Percentiles rank a stretch among this genome's conserved stretches.
phyloP scores from a whole-genome alignment of 2,113 vertebrate genomes.

The Odobenus rosmarus region DNA sequence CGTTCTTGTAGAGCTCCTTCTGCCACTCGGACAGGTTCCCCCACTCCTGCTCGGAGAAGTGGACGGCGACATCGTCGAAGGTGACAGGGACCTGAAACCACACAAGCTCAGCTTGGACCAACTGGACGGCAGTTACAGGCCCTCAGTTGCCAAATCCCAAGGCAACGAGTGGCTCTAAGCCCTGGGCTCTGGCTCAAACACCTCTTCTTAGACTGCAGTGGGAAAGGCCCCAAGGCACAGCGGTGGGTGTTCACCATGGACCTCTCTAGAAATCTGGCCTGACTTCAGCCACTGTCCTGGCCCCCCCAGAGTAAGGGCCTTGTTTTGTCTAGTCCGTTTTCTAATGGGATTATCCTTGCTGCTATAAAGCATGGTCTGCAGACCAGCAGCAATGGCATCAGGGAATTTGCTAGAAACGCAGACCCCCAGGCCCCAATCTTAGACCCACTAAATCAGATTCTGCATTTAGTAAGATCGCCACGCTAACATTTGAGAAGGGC shows the following conservation, averaged over 20 bases:
- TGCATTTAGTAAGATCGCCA: neutral
- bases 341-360: neutral
- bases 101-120: neutral
- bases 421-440: neutral
- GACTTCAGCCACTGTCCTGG: neutral
- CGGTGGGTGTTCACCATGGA: neutral
- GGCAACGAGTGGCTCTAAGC: neutral
- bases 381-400: neutral
- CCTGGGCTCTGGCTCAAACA: neutral
- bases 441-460: neutral
- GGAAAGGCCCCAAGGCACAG: neutral
- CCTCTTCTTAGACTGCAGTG: neutral
- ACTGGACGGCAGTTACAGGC: accelerated
- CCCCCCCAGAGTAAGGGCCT: neutral
- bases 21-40: slow-evolving; percentile 84
- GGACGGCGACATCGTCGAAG: slow-evolving; percentile 82
- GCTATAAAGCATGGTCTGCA: neutral
- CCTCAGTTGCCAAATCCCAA: neutral
- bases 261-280: neutral
- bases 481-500: neutral
- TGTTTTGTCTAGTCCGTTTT: neutral
- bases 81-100: slow-evolving; percentile 84
- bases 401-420: neutral
- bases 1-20: slow-evolving; percentile 86
- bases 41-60: slow-evolving; percentile 88